These are phyloP conservation scores for Chaetura pelagica DNA, from an alignment of 2,113 vertebrate species.

Conservation along the genomic window DNA sequence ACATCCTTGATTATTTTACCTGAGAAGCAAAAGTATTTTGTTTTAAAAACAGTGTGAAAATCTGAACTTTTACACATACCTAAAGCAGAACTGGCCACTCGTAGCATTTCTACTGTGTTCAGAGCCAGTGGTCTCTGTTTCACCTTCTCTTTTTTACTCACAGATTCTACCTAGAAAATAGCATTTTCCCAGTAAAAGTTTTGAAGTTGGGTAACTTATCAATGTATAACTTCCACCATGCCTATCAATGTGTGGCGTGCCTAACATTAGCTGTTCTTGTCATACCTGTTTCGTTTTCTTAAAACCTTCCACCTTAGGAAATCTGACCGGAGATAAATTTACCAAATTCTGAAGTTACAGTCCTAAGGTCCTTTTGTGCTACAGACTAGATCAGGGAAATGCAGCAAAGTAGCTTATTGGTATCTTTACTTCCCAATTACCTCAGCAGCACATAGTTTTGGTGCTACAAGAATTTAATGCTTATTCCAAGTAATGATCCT, in stretches of 20 bases:
- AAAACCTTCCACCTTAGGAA: not conserved
- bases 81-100: slow-evolving; percentile 92
- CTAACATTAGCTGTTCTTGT: not conserved
- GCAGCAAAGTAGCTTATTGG: not conserved
- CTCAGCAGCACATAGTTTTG: not conserved
- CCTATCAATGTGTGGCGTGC: not conserved
- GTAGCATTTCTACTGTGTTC: slow-evolving; percentile 98
- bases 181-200: slow-evolving; percentile 17
- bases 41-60: not conserved
- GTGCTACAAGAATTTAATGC: not conserved
- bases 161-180: slow-evolving; percentile 87
- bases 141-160: slow-evolving; percentile 94
- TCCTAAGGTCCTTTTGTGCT: not conserved
- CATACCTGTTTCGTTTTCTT: not conserved
- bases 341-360: not conserved
- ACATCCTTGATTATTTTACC: not conserved
- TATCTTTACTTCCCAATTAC: not conserved
- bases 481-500: not conserved
- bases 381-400: not conserved
- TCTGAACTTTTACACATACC: slow-evolving; percentile 76
- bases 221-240: not conserved
- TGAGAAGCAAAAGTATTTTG: not conserved
- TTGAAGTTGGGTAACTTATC: not conserved
- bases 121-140: slow-evolving; percentile 95
- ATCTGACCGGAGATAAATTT: not conserved